These are phyloP conservation scores for Chanos chanos DNA, from an alignment of 2,797 vertebrate species.

Conservation along the genomic window DNA sequence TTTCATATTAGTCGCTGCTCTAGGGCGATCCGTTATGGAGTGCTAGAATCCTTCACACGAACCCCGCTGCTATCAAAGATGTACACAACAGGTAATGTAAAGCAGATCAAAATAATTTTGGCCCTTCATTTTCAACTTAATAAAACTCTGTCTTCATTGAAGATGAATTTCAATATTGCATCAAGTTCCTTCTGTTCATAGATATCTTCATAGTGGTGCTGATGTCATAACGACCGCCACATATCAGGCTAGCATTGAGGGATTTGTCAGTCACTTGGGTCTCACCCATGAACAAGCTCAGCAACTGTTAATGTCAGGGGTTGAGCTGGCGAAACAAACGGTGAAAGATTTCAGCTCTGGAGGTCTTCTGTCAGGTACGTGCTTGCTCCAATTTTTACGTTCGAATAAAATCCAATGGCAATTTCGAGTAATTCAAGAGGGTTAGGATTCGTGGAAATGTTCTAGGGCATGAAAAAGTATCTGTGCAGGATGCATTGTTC, in stretches of 20 bases:
- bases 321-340: conserved; percentile 68
- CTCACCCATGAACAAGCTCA: conserved; percentile 60
- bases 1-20: neutral
- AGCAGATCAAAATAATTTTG: neutral
- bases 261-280: conserved; percentile 67
- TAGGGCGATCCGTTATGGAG: conserved; percentile 83
- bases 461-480: too few relatives aligned
- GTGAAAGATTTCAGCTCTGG: conserved; percentile 53
- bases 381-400: neutral
- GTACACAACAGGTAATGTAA: conserved; percentile 67
- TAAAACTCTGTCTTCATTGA: neutral
- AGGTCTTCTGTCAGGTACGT: conserved; percentile 50
- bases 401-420: too few relatives aligned
- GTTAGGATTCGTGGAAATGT: too few relatives aligned
- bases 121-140: neutral
- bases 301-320: conserved; percentile 70
- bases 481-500: too few relatives aligned
- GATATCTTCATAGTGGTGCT: conserved; percentile 74
- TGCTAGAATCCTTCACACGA: conserved; percentile 70
- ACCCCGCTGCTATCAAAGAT: conserved; percentile 71
- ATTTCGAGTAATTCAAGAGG: too few relatives aligned
- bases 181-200: conserved; percentile 34
- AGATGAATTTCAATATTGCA: neutral
- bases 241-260: conserved; percentile 75
- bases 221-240: conserved; percentile 76